phyloP scores from a whole-genome alignment of 2,797 vertebrate genomes.

The Okamejei kenojei region DNA sequence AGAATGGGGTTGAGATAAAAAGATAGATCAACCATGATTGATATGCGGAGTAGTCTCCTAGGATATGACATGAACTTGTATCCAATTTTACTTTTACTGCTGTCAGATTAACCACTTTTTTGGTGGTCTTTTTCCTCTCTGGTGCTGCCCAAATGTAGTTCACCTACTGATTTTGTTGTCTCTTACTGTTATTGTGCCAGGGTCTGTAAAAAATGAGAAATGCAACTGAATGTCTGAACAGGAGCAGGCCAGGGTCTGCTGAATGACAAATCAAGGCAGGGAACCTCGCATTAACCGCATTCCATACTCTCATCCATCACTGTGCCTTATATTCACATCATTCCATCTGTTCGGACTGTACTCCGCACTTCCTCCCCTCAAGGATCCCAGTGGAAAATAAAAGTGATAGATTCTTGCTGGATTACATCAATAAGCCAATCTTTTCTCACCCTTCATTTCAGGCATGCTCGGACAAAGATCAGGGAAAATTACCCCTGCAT shows the following conservation, averaged over 20 bases:
- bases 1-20: no score
- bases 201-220: neutral
- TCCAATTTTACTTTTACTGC: neutral
- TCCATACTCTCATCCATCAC: neutral
- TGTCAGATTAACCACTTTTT: neutral
- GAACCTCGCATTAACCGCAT: neutral
- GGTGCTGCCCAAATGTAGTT: neutral
- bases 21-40: no score
- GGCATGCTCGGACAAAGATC: neutral
- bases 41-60: no score
- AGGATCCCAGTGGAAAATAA: neutral
- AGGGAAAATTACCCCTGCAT: neutral
- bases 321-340: neutral
- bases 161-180: neutral
- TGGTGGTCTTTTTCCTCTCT: neutral
- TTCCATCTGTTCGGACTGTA: no score
- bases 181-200: neutral
- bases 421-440: neutral
- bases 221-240: neutral
- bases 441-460: neutral
- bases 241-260: neutral
- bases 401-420: neutral
- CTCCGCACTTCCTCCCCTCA: neutral
- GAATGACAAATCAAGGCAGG: neutral
- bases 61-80: no score